Conservation (phyloP, 2,113 vertebrate genomes). For the Toxotes jaculatrix region DNA sequence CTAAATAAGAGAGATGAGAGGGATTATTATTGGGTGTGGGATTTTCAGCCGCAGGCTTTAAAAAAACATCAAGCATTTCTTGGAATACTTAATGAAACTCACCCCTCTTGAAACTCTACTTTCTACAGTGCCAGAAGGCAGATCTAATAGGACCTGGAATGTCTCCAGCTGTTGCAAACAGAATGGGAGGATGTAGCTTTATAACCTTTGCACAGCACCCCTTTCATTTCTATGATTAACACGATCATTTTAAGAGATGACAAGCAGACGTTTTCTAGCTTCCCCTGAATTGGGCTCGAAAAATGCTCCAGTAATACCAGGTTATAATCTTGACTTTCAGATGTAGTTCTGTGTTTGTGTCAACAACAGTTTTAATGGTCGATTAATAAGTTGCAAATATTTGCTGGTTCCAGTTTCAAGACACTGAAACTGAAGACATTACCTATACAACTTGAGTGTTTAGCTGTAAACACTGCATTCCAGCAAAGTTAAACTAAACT, state of each 20-base stretch:
- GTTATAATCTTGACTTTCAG: not conserved
- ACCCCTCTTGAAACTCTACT: slow-evolving; percentile 42
- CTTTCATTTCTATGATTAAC: slow-evolving; percentile 17
- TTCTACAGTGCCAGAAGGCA: slow-evolving; percentile 54
- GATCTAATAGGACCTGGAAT: slow-evolving; percentile 40
- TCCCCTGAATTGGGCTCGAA: not conserved
- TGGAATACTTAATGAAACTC: slow-evolving; percentile 59
- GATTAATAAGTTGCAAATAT: not conserved
- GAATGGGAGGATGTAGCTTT: slow-evolving; percentile 40
- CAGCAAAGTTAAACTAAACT: not conserved
- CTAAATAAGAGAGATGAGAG: slow-evolving; percentile 35
- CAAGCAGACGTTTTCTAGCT: not conserved
- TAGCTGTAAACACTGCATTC: not conserved
- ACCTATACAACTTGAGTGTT: too few species aligned
- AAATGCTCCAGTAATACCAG: not conserved
- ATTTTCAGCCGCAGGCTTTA: slow-evolving; percentile 43
- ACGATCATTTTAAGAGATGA: not conserved
- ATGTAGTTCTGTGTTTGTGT: not conserved
- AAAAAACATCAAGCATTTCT: slow-evolving; percentile 53
- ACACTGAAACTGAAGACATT: too few species aligned
- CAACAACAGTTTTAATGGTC: not conserved
- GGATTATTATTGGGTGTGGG: slow-evolving; percentile 27
- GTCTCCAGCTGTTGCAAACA: slow-evolving; percentile 54
- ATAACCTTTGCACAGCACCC: slow-evolving; percentile 22
- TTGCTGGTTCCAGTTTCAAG: too few species aligned